Evolutionary conservation across 1,140 invertebrate genomes (phyloP), one percentile per base, ranked within the genome.

Genomic region (Pseudomyrmex concolor): DNA sequence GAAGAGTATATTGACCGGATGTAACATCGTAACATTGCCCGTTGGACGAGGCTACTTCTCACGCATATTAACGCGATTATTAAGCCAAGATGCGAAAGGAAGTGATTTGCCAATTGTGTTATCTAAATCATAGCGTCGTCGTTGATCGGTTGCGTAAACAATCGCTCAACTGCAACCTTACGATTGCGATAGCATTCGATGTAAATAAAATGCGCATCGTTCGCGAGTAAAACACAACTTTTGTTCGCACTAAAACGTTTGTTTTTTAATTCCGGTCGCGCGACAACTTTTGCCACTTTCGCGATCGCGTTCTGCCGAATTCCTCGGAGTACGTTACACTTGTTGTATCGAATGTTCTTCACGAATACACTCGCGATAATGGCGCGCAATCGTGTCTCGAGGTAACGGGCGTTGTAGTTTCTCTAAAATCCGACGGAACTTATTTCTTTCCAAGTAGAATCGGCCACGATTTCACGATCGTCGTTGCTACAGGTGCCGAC

Each of bases 1-100:
- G 63, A 77, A 62, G 1, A 25, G 57, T 25, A 57, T 7, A n/a
- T 67, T 62, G 48, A 55, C 84, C 86, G 86, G 86, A 88, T 87
- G 63, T 82, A 73, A 50, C 51, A 50, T 84, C 76, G 80, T 67
- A 83, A 72, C 25, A 4, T 25, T 25, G 25, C 2, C 54, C 55
- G 55, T 77, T 83, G 43, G 15, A 19, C 63, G 55, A 12, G 34
- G 34, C 2, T 17, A 55, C 13, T 45, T 54, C 48, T 67, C 22
- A 25, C 10, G 50, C 34, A 10, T 84, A 72, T 83, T 51, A 51
- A 67, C 43, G 17, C 10, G 51, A 68, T 74, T 60, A 34, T 66
- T 66, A 57, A 17, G 17, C 34, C 7, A 7, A 34, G 34, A 22
- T 55, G 25, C 17, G 25, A 62, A 51, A 70, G 72, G 5, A 63